These are phyloP conservation scores for Pterocles burchelli DNA, from an alignment of 2,113 vertebrate species.

Conservation along the genomic window DNA sequence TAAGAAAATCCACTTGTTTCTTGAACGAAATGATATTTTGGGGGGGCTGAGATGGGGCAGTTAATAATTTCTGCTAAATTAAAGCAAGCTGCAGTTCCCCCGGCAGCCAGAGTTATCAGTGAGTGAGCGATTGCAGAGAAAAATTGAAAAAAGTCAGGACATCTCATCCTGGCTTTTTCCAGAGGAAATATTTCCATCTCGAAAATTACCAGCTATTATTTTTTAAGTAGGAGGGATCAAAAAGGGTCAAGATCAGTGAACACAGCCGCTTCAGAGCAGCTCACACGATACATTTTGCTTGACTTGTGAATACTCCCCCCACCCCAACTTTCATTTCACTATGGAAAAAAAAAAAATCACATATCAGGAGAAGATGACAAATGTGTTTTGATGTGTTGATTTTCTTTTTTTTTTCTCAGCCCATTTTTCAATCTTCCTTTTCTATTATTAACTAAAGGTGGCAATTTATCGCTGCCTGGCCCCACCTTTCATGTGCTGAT, in stretches of 20 bases:
- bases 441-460: background rate
- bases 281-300: background rate
- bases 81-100: background rate
- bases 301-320: background rate
- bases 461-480: fast-evolving
- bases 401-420: background rate
- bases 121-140: background rate
- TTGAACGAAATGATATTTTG: background rate
- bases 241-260: background rate
- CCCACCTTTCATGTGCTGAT: background rate
- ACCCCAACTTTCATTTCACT: background rate
- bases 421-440: background rate
- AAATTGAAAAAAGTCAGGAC: background rate
- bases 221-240: background rate
- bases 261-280: background rate
- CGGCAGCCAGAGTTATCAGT: background rate
- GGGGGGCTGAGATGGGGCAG: background rate
- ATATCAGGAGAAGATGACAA: background rate
- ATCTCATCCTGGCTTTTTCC: background rate
- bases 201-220: background rate
- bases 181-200: background rate
- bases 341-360: background rate
- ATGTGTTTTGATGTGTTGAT: background rate
- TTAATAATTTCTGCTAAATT: background rate
- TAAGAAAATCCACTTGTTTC: background rate